Evolutionary conservation across 2,888 invertebrate species (phyloP).

Genomic region (Leptinotarsa tumamoca): DNA sequence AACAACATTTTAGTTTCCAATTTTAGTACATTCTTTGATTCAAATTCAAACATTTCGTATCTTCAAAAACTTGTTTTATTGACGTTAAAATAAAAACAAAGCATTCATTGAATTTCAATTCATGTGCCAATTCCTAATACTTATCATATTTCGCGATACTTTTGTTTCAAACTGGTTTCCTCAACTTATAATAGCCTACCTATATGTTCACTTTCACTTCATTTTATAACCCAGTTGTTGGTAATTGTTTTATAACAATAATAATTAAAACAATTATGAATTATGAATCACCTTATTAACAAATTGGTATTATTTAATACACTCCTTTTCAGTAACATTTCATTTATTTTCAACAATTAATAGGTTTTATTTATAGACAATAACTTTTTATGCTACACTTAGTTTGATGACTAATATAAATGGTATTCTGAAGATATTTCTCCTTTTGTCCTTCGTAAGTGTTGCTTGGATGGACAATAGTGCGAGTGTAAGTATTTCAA

Average conservation of each 20-base stretch:
- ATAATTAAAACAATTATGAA: slow-evolving; percentile 33
- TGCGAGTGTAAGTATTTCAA: background rate
- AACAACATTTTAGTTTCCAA: too few relatives aligned
- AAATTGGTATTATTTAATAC: slow-evolving; percentile 28
- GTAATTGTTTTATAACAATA: slow-evolving; percentile 40
- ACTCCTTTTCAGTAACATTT: slow-evolving; percentile 12
- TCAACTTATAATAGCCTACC: slow-evolving; percentile 16
- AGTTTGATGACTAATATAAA: slow-evolving; percentile 4
- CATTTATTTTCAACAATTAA: slow-evolving; percentile 12
- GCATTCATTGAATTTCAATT: background rate
- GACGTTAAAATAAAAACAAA: too few relatives aligned
- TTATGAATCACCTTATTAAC: slow-evolving; percentile 39
- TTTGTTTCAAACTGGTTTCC: slow-evolving; percentile 28
- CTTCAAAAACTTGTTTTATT: too few relatives aligned
- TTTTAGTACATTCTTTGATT: too few relatives aligned
- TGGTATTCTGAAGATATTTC: background rate
- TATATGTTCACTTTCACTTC: slow-evolving; percentile 39
- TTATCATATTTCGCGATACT: slow-evolving; percentile 16
- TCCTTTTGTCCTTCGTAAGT: background rate
- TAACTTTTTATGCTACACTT: background rate
- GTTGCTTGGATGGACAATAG: background rate
- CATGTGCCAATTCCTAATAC: background rate
- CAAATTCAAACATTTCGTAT: too few relatives aligned
- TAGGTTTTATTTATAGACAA: slow-evolving; percentile 18
- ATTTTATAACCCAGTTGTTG: slow-evolving; percentile 40